These are phyloP conservation scores for Camelus dromedarius DNA, from an alignment of 2,113 vertebrate genomes.

Conservation along the genomic window DNA sequence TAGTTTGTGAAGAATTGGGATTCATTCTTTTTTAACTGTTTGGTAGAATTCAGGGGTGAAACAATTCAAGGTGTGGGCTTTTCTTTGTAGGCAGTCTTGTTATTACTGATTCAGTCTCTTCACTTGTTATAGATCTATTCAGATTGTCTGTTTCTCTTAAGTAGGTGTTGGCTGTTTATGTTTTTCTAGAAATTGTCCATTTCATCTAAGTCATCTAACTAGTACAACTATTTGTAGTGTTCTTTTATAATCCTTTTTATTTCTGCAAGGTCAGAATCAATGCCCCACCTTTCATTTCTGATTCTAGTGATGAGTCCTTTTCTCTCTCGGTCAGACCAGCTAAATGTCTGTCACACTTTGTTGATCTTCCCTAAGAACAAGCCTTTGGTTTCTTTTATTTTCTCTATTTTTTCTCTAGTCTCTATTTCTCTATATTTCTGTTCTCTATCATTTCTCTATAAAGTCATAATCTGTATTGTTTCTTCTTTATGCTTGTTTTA, in stretches of 20 bases:
- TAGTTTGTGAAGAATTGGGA: not conserved
- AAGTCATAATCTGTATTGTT: not conserved
- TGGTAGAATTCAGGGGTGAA: not conserved
- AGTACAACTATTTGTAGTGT: not conserved
- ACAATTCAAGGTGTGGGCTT: not conserved
- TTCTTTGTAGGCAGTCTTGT: not conserved
- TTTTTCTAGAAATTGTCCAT: not conserved
- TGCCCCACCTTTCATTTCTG: not conserved
- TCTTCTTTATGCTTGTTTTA: not conserved
- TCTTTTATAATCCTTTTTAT: not conserved
- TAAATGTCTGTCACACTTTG: not conserved
- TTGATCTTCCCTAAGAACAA: not conserved
- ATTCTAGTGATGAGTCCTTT: not conserved
- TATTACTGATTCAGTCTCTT: not conserved
- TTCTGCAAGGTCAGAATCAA: not conserved
- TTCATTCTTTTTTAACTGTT: not conserved
- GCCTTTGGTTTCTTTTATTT: not conserved
- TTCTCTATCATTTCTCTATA: not conserved
- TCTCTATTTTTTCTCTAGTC: not conserved
- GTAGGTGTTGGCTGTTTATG: not conserved
- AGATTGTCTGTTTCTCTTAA: not conserved
- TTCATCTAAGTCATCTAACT: not conserved
- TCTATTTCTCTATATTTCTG: not conserved
- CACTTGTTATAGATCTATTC: not conserved
- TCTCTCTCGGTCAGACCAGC: not conserved